Conservation (phyloP, 1,140 invertebrate species). For the Chelonus insularis region DNA sequence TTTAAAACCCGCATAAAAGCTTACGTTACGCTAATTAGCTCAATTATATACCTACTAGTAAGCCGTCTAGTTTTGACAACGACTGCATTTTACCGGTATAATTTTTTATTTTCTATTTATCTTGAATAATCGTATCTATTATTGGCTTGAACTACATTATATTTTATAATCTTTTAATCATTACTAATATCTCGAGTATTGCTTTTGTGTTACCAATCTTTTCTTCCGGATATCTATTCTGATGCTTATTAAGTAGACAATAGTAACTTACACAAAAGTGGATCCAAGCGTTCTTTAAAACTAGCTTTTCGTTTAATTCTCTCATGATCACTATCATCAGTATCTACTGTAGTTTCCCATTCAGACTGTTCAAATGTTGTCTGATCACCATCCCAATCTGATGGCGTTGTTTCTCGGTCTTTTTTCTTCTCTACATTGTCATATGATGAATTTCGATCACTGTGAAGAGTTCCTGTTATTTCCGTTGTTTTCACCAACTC, state of each 20-base stretch:
- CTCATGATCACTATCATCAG: constrained; percentile 54
- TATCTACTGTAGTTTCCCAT: constrained; percentile 53
- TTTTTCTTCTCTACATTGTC: constrained; percentile 68
- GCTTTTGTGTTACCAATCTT: neutral
- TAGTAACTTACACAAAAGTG: constrained; percentile 70
- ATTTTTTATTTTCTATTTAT: neutral
- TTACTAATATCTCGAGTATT: neutral
- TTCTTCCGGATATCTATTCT: neutral
- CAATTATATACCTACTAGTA: too few species aligned
- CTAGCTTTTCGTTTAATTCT: constrained; percentile 67
- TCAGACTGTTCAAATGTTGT: constrained; percentile 51
- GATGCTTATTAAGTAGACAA: neutral
- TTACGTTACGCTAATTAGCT: too few species aligned
- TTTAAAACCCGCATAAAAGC: too few species aligned
- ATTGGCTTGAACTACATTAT: constrained; percentile 3
- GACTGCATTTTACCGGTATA: too few species aligned
- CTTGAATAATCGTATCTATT: neutral
- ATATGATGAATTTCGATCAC: constrained; percentile 71
- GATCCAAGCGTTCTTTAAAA: constrained; percentile 73
- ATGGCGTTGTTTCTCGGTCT: constrained; percentile 39
- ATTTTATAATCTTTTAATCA: neutral
- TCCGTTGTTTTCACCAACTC: constrained; percentile 53
- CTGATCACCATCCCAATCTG: constrained; percentile 43
- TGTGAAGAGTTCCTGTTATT: constrained; percentile 50
- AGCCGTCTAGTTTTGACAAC: too few species aligned